Conservation (phyloP, 2,113 vertebrate genomes). For the Dicrurus megarhynchus region DNA sequence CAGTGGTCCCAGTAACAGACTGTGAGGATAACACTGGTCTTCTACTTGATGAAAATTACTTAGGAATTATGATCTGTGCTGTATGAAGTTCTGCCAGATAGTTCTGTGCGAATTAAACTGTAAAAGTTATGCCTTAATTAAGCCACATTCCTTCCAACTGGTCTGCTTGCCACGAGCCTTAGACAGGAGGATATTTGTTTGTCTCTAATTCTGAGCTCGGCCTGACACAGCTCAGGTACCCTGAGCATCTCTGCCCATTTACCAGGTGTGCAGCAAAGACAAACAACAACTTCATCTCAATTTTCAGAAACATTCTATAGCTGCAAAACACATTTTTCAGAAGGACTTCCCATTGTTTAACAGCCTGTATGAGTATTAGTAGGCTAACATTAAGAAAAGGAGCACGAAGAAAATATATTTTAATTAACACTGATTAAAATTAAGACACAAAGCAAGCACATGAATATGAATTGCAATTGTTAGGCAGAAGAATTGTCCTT, state of each 20-base stretch:
- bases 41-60: not conserved
- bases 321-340: not conserved
- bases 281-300: not conserved
- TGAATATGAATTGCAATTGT: conserved; percentile 29
- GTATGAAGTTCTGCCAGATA: not conserved
- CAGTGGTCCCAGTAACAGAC: not conserved
- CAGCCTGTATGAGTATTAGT: not conserved
- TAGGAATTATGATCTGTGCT: not conserved
- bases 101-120: not conserved
- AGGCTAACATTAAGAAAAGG: conserved; percentile 22
- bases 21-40: not conserved
- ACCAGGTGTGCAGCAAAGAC: not conserved
- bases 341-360: not conserved
- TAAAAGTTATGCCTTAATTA: not conserved
- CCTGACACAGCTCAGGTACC: not conserved
- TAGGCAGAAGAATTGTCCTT: not conserved
- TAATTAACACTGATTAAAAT: conserved; percentile 62
- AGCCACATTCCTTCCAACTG: not conserved
- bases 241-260: not conserved
- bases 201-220: not conserved
- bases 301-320: not conserved
- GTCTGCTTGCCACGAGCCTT: not conserved
- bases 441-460: not conserved
- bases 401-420: conserved; percentile 3
- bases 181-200: not conserved